Evolutionary conservation across 2,797 vertebrate species (phyloP), one percentile per base, ranked within the genome.

Genomic region (Coccyzus lansbergi): DNA sequence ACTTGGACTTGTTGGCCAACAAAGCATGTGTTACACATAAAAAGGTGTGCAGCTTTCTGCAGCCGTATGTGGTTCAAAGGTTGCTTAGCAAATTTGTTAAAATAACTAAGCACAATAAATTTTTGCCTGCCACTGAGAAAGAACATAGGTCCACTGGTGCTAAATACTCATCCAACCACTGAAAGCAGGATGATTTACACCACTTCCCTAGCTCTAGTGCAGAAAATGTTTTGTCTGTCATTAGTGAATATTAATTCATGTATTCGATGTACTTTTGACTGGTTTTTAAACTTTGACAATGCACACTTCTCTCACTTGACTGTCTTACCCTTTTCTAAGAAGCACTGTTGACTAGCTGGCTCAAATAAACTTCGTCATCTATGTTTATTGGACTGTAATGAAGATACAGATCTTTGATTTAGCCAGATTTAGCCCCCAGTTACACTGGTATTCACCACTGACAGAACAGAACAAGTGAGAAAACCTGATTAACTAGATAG

Each of bases 331-430:
- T 77, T 81, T 88, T 67, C 65, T 79, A 71, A 13, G 58, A 69
- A 79, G 62, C 52, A n/a, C 65, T 71, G 18, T 67, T 68, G 59
- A 58, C 19, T 28, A 34, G 25, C 40, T 86, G 76, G 25, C 55
- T 76, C 12, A 33, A 63, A 40, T 84, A 55, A 72, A 59, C 28
- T 62, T 42, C 36, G 49, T 48, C 63, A 74, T 84, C 68, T 85
- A 0, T 84, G 38, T 56, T 77, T 81, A 36, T 88, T 90, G 74
- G 81, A 42, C 52, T 46, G 8, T 88, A 71, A 68, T 80, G 81
- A 94, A 92, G 77, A 92, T 68, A 8, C 0, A 88, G 42, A 44
- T 64, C 60, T 88, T 92, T 56, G 70, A 92, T 92, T 90, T 70
- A 89, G 38, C 60, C 71, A 34, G 2, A 10, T 38, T 69, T 76